A percentile compares a stretch with the other conserved stretches of the same genome.
Conservation (phyloP, 2,888 invertebrate genomes). For the Leptopilina drosophilae region DNA sequence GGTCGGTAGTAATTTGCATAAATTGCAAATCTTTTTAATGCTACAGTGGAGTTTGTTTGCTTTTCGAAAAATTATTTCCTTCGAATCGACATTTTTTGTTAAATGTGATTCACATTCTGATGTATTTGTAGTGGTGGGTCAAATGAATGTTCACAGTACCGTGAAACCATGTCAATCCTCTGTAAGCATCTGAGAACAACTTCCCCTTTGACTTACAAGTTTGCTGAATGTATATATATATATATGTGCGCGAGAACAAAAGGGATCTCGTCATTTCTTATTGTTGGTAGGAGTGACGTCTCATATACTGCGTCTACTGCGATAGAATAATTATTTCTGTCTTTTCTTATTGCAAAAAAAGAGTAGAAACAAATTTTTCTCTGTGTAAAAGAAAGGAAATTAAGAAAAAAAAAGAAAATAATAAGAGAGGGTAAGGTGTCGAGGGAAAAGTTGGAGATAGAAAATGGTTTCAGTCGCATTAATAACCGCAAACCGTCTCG, state of each 20-base stretch:
- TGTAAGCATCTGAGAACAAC: constrained; percentile 11
- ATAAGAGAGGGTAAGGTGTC: constrained; percentile 41
- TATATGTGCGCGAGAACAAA: neutral
- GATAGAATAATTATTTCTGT: neutral
- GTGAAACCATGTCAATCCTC: neutral
- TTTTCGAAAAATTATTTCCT: neutral
- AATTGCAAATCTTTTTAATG: too few species aligned
- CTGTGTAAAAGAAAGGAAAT: constrained; percentile 5
- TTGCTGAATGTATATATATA: neutral
- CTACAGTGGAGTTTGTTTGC: too few species aligned
- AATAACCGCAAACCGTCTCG: constrained; percentile 62
- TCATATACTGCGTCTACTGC: neutral
- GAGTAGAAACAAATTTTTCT: too few species aligned
- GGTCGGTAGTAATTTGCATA: too few species aligned
- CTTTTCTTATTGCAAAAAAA: neutral
- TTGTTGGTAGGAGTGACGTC: constrained; percentile 27
- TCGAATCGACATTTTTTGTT: neutral
- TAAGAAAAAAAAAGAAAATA: constrained; percentile 38
- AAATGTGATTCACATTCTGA: neutral
- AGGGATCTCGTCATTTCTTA: constrained; percentile 18
- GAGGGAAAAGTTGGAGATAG: constrained; percentile 50
- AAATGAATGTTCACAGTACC: neutral
- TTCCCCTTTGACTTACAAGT: neutral
- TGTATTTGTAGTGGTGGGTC: neutral
- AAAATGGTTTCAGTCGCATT: constrained; percentile 60